These are phyloP conservation scores for Ispidina lecontei DNA, from an alignment of 2,797 vertebrate species.

Conservation along the genomic window DNA sequence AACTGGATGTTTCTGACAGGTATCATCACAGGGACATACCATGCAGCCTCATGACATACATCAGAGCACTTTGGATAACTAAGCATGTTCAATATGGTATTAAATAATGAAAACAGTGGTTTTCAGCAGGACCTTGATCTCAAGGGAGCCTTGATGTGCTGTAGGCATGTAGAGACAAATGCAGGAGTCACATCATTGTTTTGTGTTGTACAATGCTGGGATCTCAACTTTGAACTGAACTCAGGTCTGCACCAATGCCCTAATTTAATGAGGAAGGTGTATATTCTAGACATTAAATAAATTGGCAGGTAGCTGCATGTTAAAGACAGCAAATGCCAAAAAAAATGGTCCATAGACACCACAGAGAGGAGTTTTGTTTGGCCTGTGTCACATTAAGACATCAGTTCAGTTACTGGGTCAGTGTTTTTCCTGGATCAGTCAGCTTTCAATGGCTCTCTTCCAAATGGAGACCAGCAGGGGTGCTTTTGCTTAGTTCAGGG, in stretches of 20 bases:
- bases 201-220: not conserved
- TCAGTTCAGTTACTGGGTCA: not conserved
- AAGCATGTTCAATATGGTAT: not conserved
- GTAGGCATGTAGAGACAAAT: not conserved
- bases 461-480: not conserved
- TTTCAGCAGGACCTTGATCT: not conserved
- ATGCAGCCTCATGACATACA: not conserved
- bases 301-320: not conserved
- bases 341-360: not conserved
- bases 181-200: not conserved
- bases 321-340: not conserved
- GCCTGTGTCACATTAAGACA: not conserved
- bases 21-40: not conserved
- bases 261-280: not conserved
- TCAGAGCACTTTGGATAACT: not conserved
- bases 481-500: not conserved
- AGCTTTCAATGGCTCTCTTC: not conserved
- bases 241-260: not conserved
- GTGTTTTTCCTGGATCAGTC: not conserved
- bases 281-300: not conserved
- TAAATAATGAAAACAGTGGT: not conserved
- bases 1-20: conserved; percentile 14
- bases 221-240: not conserved
- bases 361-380: not conserved
- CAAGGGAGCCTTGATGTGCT: not conserved